Percentiles rank a stretch among this genome's conserved stretches.
phyloP scores from a whole-genome alignment of 2,888 invertebrate species.

The Tolmerus cingulatus region DNA sequence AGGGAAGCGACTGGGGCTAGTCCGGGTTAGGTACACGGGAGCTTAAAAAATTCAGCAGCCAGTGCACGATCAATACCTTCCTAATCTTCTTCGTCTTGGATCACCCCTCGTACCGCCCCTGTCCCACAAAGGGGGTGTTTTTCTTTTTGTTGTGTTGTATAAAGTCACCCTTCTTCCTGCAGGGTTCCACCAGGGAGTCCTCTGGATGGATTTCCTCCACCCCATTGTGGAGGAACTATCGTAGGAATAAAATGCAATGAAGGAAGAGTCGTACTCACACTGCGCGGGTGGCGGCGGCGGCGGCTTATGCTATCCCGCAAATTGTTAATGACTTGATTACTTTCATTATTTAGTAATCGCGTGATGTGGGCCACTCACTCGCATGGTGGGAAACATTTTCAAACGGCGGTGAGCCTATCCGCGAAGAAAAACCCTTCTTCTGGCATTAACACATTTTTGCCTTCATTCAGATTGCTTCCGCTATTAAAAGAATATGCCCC shows the following conservation, averaged over 20 bases:
- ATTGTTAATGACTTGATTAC: constrained; percentile 26
- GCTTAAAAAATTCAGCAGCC: constrained; percentile 32
- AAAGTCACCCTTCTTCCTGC: background rate
- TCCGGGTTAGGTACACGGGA: background rate
- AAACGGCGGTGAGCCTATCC: background rate
- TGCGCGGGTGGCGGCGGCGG: background rate
- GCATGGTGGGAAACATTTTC: constrained; percentile 2
- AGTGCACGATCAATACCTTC: constrained; percentile 21
- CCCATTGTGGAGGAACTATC: background rate
- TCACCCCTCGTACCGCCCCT: background rate
- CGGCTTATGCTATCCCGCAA: constrained; percentile 4
- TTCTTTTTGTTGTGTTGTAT: background rate
- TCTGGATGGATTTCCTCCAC: background rate
- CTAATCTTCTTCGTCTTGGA: constrained; percentile 7
- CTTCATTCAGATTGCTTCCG: constrained; percentile 1
- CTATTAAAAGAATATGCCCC: background rate
- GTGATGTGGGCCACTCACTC: background rate
- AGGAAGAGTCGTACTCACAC: background rate
- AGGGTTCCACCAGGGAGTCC: background rate
- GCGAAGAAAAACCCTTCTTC: background rate
- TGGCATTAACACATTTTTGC: constrained; percentile 5
- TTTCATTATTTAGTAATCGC: constrained; percentile 26
- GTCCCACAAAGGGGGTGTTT: background rate
- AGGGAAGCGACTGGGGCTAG: background rate
- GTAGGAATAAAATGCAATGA: background rate